Evolutionary conservation across 92 coral and sea anemone species (phyloP).

Genomic region (Porites evermanni): DNA sequence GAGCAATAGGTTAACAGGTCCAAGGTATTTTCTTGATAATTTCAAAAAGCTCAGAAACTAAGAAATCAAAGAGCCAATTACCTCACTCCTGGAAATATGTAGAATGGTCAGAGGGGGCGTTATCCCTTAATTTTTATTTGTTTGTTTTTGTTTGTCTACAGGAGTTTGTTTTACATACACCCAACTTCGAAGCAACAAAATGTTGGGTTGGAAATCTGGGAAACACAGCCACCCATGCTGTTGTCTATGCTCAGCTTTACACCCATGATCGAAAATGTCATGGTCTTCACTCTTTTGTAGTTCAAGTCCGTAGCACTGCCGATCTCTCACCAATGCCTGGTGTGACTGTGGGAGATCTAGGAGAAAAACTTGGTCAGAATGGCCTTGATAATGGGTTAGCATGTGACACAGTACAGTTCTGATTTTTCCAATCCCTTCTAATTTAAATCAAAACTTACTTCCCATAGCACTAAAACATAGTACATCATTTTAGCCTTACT

Average conservation of each 20-base stretch:
- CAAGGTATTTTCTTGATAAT: too few species aligned
- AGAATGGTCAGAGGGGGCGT: too few species aligned
- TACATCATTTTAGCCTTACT: too few species aligned
- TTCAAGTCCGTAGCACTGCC: constrained; percentile 83
- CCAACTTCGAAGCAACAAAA: constrained; percentile 90
- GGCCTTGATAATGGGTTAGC: constrained; percentile 95
- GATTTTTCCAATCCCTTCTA: background rate
- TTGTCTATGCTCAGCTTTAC: constrained; percentile 96
- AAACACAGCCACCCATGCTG: constrained; percentile 92
- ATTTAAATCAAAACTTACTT: background rate
- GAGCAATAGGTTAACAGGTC: too few species aligned
- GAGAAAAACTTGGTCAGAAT: constrained; percentile 96
- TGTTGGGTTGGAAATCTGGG: constrained; percentile 99
- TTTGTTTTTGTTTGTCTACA: background rate
- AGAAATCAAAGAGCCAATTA: too few species aligned
- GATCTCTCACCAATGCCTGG: constrained; percentile 92
- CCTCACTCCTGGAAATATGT: too few species aligned
- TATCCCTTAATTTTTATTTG: too few species aligned
- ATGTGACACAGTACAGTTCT: background rate
- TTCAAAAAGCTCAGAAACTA: too few species aligned
- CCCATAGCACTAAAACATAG: too few species aligned
- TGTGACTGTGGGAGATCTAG: constrained; percentile 94
- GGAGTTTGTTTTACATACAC: constrained; percentile 94
- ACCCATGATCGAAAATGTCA: constrained; percentile 93
- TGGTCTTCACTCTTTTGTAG: constrained; percentile 92